These are phyloP conservation scores for Protonemura montana DNA, from an alignment of 2,888 invertebrate species.

Conservation along the genomic window DNA sequence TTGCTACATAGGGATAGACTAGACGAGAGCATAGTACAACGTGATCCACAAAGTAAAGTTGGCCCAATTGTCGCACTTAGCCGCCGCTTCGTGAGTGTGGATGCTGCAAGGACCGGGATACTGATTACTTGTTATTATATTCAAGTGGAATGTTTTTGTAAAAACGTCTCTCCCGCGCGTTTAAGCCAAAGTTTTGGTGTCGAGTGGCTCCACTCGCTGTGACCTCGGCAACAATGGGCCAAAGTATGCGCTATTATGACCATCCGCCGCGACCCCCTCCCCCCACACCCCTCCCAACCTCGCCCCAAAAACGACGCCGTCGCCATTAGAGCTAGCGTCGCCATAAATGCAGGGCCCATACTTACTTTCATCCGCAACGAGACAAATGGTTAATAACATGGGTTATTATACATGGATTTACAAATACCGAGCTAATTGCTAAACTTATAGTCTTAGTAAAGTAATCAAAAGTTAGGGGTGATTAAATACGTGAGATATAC, in stretches of 20 bases:
- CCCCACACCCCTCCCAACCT: not conserved
- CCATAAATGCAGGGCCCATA: not conserved
- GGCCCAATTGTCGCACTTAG: not conserved
- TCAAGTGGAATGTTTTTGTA: conserved; percentile 34
- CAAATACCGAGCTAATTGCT: conserved; percentile 40
- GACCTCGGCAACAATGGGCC: conserved; percentile 29
- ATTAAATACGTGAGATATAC: conserved; percentile 23
- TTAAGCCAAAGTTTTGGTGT: not conserved
- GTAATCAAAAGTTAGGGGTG: conserved; percentile 31
- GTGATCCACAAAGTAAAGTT: not conserved
- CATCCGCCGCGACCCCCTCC: conserved; percentile 32
- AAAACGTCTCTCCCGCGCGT: not conserved
- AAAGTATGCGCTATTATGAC: conserved; percentile 36
- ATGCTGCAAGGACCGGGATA: not conserved
- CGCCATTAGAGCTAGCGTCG: conserved; percentile 10
- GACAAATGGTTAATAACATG: conserved; percentile 38
- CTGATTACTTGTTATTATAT: conserved; percentile 32
- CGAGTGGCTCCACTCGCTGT: not conserved
- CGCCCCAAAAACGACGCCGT: not conserved
- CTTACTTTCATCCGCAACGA: conserved; percentile 18
- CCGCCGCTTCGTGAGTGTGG: not conserved
- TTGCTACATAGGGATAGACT: not conserved
- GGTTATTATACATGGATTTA: conserved; percentile 39
- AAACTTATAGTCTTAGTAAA: conserved; percentile 31
- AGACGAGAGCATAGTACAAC: not conserved